These are phyloP conservation scores for Caenorhabditis sinica DNA, from an alignment of 2,888 invertebrate species.

Conservation along the genomic window DNA sequence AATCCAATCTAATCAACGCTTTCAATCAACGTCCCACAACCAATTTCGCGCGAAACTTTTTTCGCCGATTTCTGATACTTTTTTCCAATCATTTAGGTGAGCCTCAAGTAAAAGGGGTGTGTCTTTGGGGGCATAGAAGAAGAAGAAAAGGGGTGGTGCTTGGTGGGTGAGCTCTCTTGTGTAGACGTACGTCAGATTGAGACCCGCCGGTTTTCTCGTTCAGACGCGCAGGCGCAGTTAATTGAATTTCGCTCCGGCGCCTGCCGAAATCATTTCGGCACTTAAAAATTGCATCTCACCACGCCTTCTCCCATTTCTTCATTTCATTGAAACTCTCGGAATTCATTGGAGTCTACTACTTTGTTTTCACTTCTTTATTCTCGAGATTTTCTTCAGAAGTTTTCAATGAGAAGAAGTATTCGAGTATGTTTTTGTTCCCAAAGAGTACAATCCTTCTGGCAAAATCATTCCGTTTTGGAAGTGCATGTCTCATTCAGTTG, in stretches of 20 bases:
- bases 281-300: slow-evolving; percentile 64
- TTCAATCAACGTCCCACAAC: slow-evolving; percentile 12
- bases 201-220: slow-evolving; percentile 58
- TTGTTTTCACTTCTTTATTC: background rate
- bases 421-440: too few relatives aligned
- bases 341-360: slow-evolving; percentile 30
- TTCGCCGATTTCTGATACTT: slow-evolving; percentile 9
- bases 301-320: slow-evolving; percentile 37
- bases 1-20: slow-evolving; percentile 22
- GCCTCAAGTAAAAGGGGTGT: slow-evolving; percentile 12
- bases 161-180: slow-evolving; percentile 52
- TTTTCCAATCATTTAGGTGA: slow-evolving; percentile 27
- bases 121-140: slow-evolving; percentile 11
- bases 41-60: slow-evolving; percentile 4
- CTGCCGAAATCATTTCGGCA: slow-evolving; percentile 69
- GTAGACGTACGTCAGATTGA: slow-evolving; percentile 59
- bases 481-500: too few relatives aligned
- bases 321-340: slow-evolving; percentile 25
- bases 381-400: background rate
- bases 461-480: too few relatives aligned
- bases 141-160: slow-evolving; percentile 54
- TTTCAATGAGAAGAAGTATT: too few relatives aligned
- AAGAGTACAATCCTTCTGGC: too few relatives aligned
- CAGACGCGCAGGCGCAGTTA: slow-evolving; percentile 62
- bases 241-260: slow-evolving; percentile 68